Evolutionary conservation across 1,140 invertebrate genomes (phyloP).

Genomic region (Orius laevigatus): DNA sequence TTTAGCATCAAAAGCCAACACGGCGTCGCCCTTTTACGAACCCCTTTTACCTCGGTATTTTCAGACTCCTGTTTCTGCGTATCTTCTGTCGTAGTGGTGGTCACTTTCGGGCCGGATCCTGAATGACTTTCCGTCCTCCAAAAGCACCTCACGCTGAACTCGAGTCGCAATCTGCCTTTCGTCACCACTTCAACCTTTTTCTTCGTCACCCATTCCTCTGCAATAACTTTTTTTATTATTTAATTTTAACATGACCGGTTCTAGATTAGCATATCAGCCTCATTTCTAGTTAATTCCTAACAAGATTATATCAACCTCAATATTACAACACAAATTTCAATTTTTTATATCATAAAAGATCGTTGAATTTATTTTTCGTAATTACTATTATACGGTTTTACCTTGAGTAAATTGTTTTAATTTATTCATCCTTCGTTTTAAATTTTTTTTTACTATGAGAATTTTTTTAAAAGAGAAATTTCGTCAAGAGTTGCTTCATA

Average conservation of each 20-base stretch:
- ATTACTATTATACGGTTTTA: no score
- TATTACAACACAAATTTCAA: background rate
- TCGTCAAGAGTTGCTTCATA: no score
- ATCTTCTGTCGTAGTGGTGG: slow-evolving; percentile 75
- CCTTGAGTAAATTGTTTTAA: no score
- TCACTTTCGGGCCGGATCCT: slow-evolving; percentile 75
- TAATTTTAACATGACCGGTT: background rate
- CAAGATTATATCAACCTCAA: background rate
- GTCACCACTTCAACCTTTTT: slow-evolving; percentile 76
- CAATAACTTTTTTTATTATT: slow-evolving; percentile 17
- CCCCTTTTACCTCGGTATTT: slow-evolving; percentile 63
- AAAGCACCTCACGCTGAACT: slow-evolving; percentile 70
- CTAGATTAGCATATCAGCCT: background rate
- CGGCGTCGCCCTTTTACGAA: no score
- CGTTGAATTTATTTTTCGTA: background rate
- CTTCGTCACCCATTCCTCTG: slow-evolving; percentile 82
- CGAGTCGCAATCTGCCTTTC: slow-evolving; percentile 76
- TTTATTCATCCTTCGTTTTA: no score
- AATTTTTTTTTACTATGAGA: no score
- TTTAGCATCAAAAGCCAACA: no score
- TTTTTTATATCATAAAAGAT: background rate
- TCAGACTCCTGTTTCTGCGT: slow-evolving; percentile 73
- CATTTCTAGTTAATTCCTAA: background rate
- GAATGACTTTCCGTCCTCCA: slow-evolving; percentile 81
- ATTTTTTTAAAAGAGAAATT: no score